phyloP scores from a whole-genome alignment of 1,140 invertebrate genomes.

The Belonocnema kinseyi region DNA sequence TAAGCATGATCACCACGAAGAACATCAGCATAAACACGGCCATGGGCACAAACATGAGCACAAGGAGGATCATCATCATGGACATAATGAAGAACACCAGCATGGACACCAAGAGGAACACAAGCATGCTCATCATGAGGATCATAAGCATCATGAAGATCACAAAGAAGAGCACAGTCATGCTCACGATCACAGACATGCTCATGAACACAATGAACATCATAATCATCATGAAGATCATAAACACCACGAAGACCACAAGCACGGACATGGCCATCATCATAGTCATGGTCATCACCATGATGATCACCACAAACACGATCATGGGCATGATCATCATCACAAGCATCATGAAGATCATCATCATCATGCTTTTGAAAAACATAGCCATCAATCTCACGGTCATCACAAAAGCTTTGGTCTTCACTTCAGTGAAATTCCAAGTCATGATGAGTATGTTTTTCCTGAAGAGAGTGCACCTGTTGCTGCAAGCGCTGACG shows the following conservation, averaged over 20 bases:
- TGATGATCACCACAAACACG: not conserved
- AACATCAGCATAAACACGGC: constrained; percentile 46
- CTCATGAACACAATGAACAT: constrained; percentile 14
- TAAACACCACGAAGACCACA: not conserved
- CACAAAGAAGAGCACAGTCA: constrained; percentile 13
- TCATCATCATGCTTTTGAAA: not conserved
- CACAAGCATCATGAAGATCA: not conserved
- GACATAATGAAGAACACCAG: constrained; percentile 7
- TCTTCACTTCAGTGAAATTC: not conserved
- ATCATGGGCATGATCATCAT: not conserved
- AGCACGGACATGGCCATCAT: not conserved
- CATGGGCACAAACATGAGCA: constrained; percentile 33
- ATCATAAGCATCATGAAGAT: constrained; percentile 10
- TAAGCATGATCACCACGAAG: constrained; percentile 45
- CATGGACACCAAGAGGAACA: constrained; percentile 22
- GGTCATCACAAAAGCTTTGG: not conserved
- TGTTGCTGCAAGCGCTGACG: not conserved
- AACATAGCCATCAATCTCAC: not conserved
- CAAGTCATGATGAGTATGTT: not conserved
- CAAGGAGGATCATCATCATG: constrained; percentile 32
- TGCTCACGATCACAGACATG: not conserved
- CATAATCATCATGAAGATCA: constrained; percentile 29
- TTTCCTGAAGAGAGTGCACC: constrained; percentile 12
- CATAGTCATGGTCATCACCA: not conserved
- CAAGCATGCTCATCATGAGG: constrained; percentile 20